These are phyloP conservation scores for Protobothrops flavoviridis DNA, from an alignment of 2,113 vertebrate species.

Conservation along the genomic window DNA sequence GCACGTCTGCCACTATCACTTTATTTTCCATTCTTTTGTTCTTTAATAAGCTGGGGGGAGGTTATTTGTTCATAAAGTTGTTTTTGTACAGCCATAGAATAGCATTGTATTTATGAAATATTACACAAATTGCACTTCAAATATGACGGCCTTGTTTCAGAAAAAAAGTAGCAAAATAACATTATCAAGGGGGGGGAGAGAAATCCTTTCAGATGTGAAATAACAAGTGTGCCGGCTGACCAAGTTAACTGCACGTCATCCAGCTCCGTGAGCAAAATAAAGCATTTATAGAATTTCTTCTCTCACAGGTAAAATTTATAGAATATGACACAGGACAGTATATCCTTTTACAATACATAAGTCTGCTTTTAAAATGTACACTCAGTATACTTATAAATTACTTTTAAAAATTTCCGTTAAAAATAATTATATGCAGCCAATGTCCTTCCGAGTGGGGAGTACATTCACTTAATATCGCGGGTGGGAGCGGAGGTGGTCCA, in stretches of 20 bases:
- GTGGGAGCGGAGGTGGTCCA: slow-evolving; percentile 26
- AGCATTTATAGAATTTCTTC: slow-evolving; percentile 65
- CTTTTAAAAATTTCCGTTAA: slow-evolving; percentile 67
- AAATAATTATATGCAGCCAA: slow-evolving; percentile 65
- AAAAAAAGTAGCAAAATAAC: slow-evolving; percentile 16
- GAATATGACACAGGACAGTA: slow-evolving; percentile 81
- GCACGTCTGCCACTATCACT: background rate
- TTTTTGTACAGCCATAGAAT: slow-evolving; percentile 73
- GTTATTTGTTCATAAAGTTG: slow-evolving; percentile 70
- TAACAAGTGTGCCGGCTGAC: slow-evolving; percentile 64
- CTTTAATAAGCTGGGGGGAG: slow-evolving; percentile 80
- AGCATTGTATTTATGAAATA: slow-evolving; percentile 70
- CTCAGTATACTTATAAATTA: slow-evolving; percentile 84
- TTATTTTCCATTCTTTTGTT: slow-evolving; percentile 64
- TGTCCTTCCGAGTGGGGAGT: slow-evolving; percentile 75
- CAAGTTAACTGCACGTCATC: slow-evolving; percentile 48
- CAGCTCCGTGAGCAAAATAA: slow-evolving; percentile 61
- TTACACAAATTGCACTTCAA: slow-evolving; percentile 78
- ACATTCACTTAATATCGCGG: slow-evolving; percentile 73
- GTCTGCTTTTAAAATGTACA: slow-evolving; percentile 75
- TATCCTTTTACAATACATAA: slow-evolving; percentile 82
- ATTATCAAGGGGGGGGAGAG: background rate
- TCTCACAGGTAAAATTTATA: slow-evolving; percentile 54
- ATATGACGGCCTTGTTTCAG: slow-evolving; percentile 56
- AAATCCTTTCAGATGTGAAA: slow-evolving; percentile 44